These are phyloP conservation scores for Dicranocentrus wangi DNA, from an alignment of 2,888 invertebrate genomes.

Conservation along the genomic window DNA sequence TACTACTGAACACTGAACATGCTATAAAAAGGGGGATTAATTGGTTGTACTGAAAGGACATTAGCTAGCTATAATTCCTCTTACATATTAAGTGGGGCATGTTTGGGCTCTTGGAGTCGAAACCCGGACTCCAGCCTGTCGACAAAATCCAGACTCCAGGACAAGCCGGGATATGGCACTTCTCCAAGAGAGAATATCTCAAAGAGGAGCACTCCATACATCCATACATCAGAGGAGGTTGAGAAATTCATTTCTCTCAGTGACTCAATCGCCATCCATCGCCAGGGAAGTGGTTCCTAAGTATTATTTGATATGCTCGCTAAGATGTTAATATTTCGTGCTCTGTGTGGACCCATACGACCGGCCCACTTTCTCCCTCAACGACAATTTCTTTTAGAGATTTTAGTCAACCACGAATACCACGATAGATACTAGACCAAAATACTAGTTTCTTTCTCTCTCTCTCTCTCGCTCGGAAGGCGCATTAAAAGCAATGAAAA, in stretches of 20 bases:
- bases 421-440: no score
- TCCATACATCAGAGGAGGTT: conserved; percentile 50
- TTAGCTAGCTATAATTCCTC: conserved; percentile 12
- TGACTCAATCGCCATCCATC: conserved; percentile 55
- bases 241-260: conserved; percentile 49
- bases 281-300: conserved; percentile 61
- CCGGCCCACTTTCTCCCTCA: conserved; percentile 26
- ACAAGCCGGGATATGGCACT: conserved; percentile 54
- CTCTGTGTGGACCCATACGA: conserved; percentile 17
- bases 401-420: no score
- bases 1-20: no score
- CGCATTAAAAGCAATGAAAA: conserved; percentile 21
- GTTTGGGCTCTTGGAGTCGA: conserved; percentile 36
- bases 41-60: neutral
- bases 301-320: conserved; percentile 27
- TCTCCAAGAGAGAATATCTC: conserved; percentile 58
- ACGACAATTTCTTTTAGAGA: conserved; percentile 15
- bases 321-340: conserved; percentile 36
- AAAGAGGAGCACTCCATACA: conserved; percentile 51
- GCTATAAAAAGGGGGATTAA: neutral
- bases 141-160: conserved; percentile 57
- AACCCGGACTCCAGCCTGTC: conserved; percentile 41
- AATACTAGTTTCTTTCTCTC: no score
- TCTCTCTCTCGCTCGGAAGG: no score
- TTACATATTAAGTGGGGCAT: conserved; percentile 41